These are phyloP conservation scores for Portunus trituberculatus DNA, from an alignment of 1,140 invertebrate species.

Conservation along the genomic window DNA sequence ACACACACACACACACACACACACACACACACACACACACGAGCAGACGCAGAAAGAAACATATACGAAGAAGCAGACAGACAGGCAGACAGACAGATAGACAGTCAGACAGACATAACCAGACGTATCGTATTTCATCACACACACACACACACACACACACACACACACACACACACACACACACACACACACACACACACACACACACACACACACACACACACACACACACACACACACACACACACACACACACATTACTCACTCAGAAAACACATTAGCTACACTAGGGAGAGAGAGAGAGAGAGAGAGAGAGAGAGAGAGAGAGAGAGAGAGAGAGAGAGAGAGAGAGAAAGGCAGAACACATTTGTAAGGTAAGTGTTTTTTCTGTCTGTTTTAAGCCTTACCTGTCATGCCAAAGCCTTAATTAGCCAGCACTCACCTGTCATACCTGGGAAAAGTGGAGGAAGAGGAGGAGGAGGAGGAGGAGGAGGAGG, in stretches of 20 bases:
- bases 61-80: not conserved
- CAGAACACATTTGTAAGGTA: not conserved
- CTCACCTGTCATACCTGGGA: not conserved
- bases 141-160: conserved; percentile 16
- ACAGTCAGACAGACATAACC: not conserved
- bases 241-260: conserved; percentile 43
- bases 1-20: conserved; percentile 15
- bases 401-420: not conserved
- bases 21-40: not conserved
- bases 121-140: not conserved
- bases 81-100: not conserved
- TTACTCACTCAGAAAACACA: not conserved
- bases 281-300: not conserved
- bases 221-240: conserved; percentile 39
- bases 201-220: conserved; percentile 41
- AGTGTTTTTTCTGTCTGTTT: not conserved
- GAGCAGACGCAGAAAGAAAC: not conserved
- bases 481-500: not conserved
- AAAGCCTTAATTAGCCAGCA: not conserved
- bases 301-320: conserved; percentile 17
- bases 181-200: conserved; percentile 41
- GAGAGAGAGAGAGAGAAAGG: not conserved
- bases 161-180: conserved; percentile 43
- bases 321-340: conserved; percentile 18
- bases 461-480: not conserved